Conservation (phyloP, 2,888 invertebrate species). For the Lordiphosa fenestrarum region DNA sequence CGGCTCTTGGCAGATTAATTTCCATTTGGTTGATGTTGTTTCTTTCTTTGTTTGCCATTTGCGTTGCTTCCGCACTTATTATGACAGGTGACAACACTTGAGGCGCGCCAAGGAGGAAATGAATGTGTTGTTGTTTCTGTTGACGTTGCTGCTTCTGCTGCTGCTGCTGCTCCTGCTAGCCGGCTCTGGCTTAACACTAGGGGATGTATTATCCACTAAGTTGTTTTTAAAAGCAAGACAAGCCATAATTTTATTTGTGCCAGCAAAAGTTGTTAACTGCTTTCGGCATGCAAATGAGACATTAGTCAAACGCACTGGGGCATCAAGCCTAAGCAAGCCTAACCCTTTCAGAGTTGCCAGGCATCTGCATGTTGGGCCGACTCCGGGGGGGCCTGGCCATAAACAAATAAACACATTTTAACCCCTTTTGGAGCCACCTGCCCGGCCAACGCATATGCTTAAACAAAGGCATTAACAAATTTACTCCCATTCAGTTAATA, state of each 20-base stretch:
- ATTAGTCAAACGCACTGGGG: slow-evolving; percentile 73
- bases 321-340: slow-evolving; percentile 45
- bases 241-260: slow-evolving; percentile 58
- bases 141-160: slow-evolving; percentile 13
- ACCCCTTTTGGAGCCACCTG: slow-evolving; percentile 60
- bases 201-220: slow-evolving; percentile 73
- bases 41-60: slow-evolving; percentile 36
- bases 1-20: background rate
- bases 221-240: slow-evolving; percentile 75
- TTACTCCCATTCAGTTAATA: slow-evolving; percentile 70
- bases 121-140: slow-evolving; percentile 50
- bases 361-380: slow-evolving; percentile 8
- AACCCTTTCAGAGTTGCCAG: slow-evolving; percentile 15
- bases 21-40: slow-evolving; percentile 5
- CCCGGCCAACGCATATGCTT: slow-evolving; percentile 66
- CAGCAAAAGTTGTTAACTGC: slow-evolving; percentile 70
- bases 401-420: slow-evolving; percentile 75
- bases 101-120: slow-evolving; percentile 73
- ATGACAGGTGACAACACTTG: slow-evolving; percentile 76
- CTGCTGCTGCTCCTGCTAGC: slow-evolving; percentile 26
- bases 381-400: slow-evolving; percentile 59
- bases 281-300: slow-evolving; percentile 76
- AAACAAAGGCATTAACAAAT: slow-evolving; percentile 75
- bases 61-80: slow-evolving; percentile 71
- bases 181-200: slow-evolving; percentile 67